Conservation (phyloP, 2,888 invertebrate genomes). For the Ellobium chinense region DNA sequence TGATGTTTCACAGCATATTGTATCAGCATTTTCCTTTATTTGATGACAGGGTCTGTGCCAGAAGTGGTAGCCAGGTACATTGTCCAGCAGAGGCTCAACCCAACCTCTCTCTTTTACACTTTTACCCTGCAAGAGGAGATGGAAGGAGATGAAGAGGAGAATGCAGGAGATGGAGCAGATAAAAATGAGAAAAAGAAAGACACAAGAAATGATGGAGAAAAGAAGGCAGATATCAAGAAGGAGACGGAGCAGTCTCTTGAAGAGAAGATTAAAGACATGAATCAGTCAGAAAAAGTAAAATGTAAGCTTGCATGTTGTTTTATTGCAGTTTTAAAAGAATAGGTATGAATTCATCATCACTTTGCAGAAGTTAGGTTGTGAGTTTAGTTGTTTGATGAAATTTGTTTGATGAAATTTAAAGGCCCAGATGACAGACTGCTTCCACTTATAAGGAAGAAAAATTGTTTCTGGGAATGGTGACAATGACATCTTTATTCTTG, state of each 20-base stretch:
- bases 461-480: too few relatives aligned
- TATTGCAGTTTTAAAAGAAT: too few relatives aligned
- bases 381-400: too few relatives aligned
- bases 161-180: slow-evolving; percentile 22
- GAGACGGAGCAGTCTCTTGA: slow-evolving; percentile 3
- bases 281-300: slow-evolving; percentile 35
- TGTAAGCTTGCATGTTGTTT: slow-evolving; percentile 34
- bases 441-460: too few relatives aligned
- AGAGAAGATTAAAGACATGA: slow-evolving; percentile 38
- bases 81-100: slow-evolving; percentile 80
- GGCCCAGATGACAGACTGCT: too few relatives aligned
- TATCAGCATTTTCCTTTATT: not conserved
- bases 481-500: too few relatives aligned
- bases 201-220: not conserved
- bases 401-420: too few relatives aligned
- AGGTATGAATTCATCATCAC: too few relatives aligned
- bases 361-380: too few relatives aligned
- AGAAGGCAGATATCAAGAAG: not conserved
- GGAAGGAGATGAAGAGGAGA: not conserved
- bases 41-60: slow-evolving; percentile 88
- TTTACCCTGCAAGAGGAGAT: slow-evolving; percentile 32
- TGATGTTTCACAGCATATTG: too few relatives aligned
- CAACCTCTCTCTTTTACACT: slow-evolving; percentile 59
- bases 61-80: slow-evolving; percentile 94
- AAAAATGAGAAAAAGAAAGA: slow-evolving; percentile 25